These are phyloP conservation scores for Chauna torquata DNA, from an alignment of 2,113 vertebrate genomes.

Conservation along the genomic window DNA sequence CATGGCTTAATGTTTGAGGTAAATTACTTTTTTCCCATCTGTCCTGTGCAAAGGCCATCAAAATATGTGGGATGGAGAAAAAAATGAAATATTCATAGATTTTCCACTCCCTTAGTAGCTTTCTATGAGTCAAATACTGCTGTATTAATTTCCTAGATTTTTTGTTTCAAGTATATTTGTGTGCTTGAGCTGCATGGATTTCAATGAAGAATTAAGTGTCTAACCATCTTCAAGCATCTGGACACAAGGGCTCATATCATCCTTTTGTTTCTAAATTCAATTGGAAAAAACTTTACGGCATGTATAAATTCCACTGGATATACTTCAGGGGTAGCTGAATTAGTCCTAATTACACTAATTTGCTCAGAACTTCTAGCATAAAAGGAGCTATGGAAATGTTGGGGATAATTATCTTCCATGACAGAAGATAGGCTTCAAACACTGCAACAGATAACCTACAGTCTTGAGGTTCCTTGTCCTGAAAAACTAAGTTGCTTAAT, in stretches of 20 bases:
- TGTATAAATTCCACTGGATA: not conserved
- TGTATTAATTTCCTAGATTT: not conserved
- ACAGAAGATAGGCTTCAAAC: not conserved
- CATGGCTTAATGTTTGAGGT: constrained; percentile 84
- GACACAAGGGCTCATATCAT: not conserved
- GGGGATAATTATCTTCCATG: not conserved
- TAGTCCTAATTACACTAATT: not conserved
- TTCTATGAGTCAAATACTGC: not conserved
- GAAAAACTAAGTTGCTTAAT: not conserved
- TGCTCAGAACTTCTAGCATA: not conserved
- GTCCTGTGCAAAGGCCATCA: not conserved
- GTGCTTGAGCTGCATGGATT: not conserved
- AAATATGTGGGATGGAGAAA: not conserved
- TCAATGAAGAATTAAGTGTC: not conserved
- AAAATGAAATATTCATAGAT: not conserved
- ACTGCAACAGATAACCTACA: not conserved
- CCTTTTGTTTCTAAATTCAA: not conserved
- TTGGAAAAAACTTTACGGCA: not conserved
- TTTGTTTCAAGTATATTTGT: not conserved
- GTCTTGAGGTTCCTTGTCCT: not conserved
- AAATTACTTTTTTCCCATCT: not conserved
- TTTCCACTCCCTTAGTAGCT: not conserved
- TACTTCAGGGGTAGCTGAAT: not conserved
- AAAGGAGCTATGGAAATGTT: not conserved
- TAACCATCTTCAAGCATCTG: not conserved